Base-by-base conservation (phyloP, 2,888 invertebrate species). In the Mythimna impura region DNA sequence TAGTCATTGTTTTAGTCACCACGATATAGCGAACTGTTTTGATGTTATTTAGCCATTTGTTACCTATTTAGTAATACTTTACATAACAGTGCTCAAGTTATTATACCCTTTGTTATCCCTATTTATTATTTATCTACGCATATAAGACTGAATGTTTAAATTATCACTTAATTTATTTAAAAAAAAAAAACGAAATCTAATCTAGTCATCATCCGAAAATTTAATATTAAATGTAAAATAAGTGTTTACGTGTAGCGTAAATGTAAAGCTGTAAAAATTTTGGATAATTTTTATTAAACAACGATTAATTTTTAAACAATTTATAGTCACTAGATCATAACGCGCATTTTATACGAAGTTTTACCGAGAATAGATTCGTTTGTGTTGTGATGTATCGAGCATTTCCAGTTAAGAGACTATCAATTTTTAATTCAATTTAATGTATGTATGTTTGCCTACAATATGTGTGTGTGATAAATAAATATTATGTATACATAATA, bases 201-300 rank as follows among this genome's bases (percentile, higher is more conserved):
- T 86, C 83, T 87, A 85, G 85, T 87, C 86, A 80, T 76, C 80
- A 83, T 55, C 73, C 66, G 74, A 76, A 80, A 73, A 79, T 75
- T 55, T 80, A 81, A 82, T 84, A 80, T 81, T 86, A 75, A 80
- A 77, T 83, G 81, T 86, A 86, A 80, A 86, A 81, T 88, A 84
- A 79, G 63, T 78, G 69, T 84, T 85, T 83, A 76, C 78, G 71
- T 80, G 55, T 83, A 86, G 84, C 74, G 80, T 83, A 76, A 80
- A 85, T 89, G 86, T 90, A 89, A 90, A 90, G 72, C 85, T 94
- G 93, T 93, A 94, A 88, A 92, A 91, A 75, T 36, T 85, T 89
- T 86, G 87, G 89, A 87, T 90, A 87, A 87, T 78, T 83, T 87
- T 86, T 78, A 81, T 84, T 87, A 88, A 88, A 93, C 93, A 94